A percentile compares a stretch with the other conserved stretches of the same genome.
These are phyloP conservation scores for Cosmorhoe ocellata DNA, from an alignment of 2,888 invertebrate species.

Conservation along the genomic window DNA sequence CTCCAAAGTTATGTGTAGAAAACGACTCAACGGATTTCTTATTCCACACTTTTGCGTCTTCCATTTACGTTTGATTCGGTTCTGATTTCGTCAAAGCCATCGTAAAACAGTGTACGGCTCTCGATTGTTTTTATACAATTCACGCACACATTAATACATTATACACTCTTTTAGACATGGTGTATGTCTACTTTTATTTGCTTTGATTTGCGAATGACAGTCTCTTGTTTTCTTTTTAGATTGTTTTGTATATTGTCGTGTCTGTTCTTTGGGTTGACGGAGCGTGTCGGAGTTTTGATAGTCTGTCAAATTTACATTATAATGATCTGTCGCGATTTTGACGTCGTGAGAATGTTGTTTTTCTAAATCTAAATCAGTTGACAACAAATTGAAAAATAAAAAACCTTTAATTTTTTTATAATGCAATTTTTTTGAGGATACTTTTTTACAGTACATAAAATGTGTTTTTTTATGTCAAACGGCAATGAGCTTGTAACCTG, in stretches of 20 bases:
- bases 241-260: slow-evolving; percentile 66
- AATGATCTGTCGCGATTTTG: slow-evolving; percentile 52
- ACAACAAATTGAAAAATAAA: slow-evolving; percentile 13
- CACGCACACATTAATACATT: slow-evolving; percentile 42
- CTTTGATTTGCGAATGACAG: slow-evolving; percentile 77
- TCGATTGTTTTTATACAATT: slow-evolving; percentile 81
- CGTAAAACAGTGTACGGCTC: slow-evolving; percentile 71
- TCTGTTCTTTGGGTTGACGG: slow-evolving; percentile 52
- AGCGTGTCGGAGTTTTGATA: slow-evolving; percentile 75
- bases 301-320: slow-evolving; percentile 78
- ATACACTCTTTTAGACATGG: slow-evolving; percentile 65
- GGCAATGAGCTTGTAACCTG: too few species aligned
- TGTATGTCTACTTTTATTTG: slow-evolving; percentile 62
- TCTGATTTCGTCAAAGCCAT: slow-evolving; percentile 77
- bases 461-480: too few species aligned
- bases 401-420: not conserved
- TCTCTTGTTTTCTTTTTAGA: slow-evolving; percentile 61
- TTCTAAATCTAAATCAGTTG: not conserved
- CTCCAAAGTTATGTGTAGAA: not conserved
- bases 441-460: too few species aligned
- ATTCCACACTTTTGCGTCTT: slow-evolving; percentile 60
- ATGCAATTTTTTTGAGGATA: not conserved
- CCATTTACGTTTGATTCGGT: slow-evolving; percentile 77
- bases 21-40: slow-evolving; percentile 42
- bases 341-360: slow-evolving; percentile 63